Evolutionary conservation across 2,113 vertebrate species (phyloP).

Genomic region (Epinephelus fuscoguttatus): DNA sequence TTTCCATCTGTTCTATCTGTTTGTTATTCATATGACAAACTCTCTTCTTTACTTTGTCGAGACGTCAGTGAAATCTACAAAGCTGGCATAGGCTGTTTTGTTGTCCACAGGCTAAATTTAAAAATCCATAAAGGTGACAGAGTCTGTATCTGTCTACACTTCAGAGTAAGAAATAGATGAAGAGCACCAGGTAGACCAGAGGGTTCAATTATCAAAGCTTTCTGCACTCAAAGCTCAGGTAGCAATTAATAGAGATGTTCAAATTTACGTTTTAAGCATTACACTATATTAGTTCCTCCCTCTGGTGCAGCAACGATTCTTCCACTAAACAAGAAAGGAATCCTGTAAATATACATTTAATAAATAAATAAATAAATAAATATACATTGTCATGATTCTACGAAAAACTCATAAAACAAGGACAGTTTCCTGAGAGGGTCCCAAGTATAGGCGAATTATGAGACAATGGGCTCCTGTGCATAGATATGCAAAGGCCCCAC

Average conservation of each 20-base stretch:
- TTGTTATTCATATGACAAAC: background rate
- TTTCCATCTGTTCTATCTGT: background rate
- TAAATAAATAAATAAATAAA: no score
- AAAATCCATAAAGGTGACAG: background rate
- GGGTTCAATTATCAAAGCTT: constrained; percentile 9
- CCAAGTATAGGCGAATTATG: no score
- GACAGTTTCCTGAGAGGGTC: no score
- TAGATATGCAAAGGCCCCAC: no score
- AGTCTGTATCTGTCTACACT: constrained; percentile 16
- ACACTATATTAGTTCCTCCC: constrained; percentile 1
- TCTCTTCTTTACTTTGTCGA: background rate
- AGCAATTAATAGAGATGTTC: constrained; percentile 9
- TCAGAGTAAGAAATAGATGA: constrained; percentile 26
- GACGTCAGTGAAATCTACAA: background rate
- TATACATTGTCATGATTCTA: no score
- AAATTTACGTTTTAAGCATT: background rate
- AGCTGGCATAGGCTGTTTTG: background rate
- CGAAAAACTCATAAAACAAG: no score
- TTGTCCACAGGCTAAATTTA: background rate
- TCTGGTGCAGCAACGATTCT: background rate
- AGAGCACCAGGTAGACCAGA: constrained; percentile 11
- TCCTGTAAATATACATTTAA: background rate
- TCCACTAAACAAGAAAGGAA: background rate
- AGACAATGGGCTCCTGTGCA: no score
- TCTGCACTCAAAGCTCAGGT: background rate